Base-by-base conservation (phyloP, 2,113 vertebrate genomes). In the Cyanistes caeruleus region DNA sequence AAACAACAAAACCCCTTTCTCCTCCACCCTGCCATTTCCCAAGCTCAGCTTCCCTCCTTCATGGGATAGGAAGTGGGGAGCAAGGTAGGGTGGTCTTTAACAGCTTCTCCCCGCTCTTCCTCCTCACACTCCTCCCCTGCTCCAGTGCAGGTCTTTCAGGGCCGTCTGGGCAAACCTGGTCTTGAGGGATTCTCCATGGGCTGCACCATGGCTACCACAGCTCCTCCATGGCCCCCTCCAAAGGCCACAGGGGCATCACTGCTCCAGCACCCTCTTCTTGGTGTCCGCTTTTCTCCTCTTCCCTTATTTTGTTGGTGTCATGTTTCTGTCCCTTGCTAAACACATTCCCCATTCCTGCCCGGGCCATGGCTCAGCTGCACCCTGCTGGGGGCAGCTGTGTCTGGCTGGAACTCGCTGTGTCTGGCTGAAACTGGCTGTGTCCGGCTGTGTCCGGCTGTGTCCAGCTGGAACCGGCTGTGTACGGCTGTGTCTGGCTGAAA, bases 331-430 rank as follows among this genome's bases (percentile, higher is more conserved):
- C 35, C 28, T 44, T 59, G 12, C 27, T 14, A 18, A 49, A 21
- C 15, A 8, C 1, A 1, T 37, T 49, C 51, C 3, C 4, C 35
- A 27, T 25, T 7, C 2, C 51, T 0, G 0, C 24, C 3, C 6
- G 0, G 5, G 17, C 37, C 1, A 2, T 15, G 53, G 62, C 55
- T 39, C 16, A 18, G 35, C 48, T 0, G 4, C 4, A 17, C 51
- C 39, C 52, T 72, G 76, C 0, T 14, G 43, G 39, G 39, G 39
- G 39, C 39, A 39, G 43, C 15, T 43, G 39, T 39, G 39, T 39
- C 39, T 11, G 37, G n/a, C n/a, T n/a, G 41, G 11, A 15, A 13
- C 41, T 11, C 11, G 41, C 41, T 15, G 14, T 41, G 41, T 41
- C 41, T 11, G 41, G 43, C 43, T 43, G 43, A 5, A 43, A 43